Conservation (phyloP, 2,888 invertebrate genomes). For the Alcis repandata region DNA sequence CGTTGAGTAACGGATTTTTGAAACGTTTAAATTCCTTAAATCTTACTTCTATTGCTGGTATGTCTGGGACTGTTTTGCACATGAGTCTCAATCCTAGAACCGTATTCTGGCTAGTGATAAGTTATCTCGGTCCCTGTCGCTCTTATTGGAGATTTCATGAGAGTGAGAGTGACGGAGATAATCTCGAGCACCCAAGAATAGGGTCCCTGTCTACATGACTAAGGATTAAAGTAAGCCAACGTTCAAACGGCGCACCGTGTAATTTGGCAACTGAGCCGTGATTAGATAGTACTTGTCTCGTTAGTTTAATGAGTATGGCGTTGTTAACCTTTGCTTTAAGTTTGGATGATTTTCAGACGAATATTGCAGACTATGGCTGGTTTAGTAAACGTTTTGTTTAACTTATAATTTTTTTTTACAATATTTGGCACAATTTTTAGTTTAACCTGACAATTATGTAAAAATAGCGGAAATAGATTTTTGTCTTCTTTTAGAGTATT, state of each 20-base stretch:
- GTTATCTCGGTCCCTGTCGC: too few species aligned
- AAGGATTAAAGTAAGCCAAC: slow-evolving; percentile 80
- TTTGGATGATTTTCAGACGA: slow-evolving; percentile 61
- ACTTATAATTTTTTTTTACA: too few species aligned
- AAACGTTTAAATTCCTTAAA: too few species aligned
- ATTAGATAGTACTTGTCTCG: slow-evolving; percentile 84
- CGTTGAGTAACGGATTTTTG: too few species aligned
- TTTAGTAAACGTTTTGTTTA: slow-evolving; percentile 10
- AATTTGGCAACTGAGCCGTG: slow-evolving; percentile 84
- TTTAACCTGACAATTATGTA: too few species aligned
- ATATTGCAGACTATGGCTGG: slow-evolving; percentile 43
- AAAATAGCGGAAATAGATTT: too few species aligned
- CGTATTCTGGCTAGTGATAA: too few species aligned
- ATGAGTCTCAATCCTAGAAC: slow-evolving; percentile 10
- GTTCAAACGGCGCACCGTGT: slow-evolving; percentile 80
- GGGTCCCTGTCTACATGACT: slow-evolving; percentile 66
- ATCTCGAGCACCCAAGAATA: too few species aligned
- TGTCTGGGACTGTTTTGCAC: neutral
- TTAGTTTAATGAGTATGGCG: slow-evolving; percentile 81
- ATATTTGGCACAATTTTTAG: too few species aligned
- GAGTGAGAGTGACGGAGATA: too few species aligned
- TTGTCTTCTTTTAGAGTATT: too few species aligned
- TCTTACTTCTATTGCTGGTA: neutral
- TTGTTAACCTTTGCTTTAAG: slow-evolving; percentile 76
- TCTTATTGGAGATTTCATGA: too few species aligned